Percentiles rank a stretch among this genome's conserved stretches.
Conservation (phyloP, 2,797 vertebrate genomes). For the Salmo trutta region DNA sequence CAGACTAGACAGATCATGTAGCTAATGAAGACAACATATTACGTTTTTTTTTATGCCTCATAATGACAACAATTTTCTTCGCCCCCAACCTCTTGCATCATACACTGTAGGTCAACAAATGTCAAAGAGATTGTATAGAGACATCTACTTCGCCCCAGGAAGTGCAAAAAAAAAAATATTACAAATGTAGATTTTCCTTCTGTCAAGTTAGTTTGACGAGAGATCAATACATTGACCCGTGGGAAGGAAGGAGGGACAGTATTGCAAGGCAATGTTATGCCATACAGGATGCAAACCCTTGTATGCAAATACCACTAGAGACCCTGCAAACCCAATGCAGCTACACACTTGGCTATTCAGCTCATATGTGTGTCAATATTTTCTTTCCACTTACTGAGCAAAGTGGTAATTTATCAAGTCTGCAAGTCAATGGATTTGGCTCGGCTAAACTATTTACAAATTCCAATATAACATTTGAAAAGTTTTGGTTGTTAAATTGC, state of each 20-base stretch:
- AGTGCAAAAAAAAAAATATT: constrained; percentile 67
- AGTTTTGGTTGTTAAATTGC: constrained; percentile 49
- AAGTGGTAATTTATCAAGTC: constrained; percentile 33
- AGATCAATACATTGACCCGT: constrained; percentile 63
- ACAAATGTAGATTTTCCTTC: constrained; percentile 66
- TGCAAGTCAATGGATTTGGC: constrained; percentile 41
- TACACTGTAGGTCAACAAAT: constrained; percentile 21
- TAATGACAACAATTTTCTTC: constrained; percentile 13
- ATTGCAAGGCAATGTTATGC: constrained; percentile 49
- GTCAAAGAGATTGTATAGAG: constrained; percentile 45
- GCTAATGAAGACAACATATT: constrained; percentile 30
- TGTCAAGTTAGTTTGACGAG: constrained; percentile 63
- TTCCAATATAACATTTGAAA: constrained; percentile 47
- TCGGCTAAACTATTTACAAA: constrained; percentile 50
- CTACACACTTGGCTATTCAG: constrained; percentile 40
- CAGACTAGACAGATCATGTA: constrained; percentile 14
- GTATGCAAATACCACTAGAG: constrained; percentile 30
- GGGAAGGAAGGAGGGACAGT: constrained; percentile 19
- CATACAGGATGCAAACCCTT: constrained; percentile 23
- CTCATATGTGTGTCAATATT: constrained; percentile 31
- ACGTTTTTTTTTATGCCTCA: constrained; percentile 9
- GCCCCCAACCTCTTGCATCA: constrained; percentile 4
- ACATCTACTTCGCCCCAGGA: constrained; percentile 47
- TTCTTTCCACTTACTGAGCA: constrained; percentile 33
- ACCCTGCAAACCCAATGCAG: constrained; percentile 13